These are phyloP conservation scores for Amiota minor DNA, from an alignment of 2,888 invertebrate species.

Conservation along the genomic window DNA sequence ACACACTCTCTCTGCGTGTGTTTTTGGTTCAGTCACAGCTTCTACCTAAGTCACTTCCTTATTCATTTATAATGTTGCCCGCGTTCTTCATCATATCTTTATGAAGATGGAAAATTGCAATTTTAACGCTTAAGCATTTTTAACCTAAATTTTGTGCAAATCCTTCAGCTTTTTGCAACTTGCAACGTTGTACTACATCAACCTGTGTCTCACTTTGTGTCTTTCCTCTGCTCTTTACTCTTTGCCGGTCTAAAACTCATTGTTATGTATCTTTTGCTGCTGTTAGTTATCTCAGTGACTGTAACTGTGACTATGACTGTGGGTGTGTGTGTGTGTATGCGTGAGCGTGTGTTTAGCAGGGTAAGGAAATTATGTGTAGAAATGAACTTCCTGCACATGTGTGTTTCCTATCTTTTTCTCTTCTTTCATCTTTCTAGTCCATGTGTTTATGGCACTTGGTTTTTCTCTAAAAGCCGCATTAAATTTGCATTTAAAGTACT, in stretches of 20 bases:
- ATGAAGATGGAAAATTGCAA: constrained; percentile 27
- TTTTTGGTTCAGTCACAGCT: too few relatives aligned
- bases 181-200: not conserved
- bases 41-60: too few relatives aligned
- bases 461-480: constrained; percentile 5
- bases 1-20: not conserved
- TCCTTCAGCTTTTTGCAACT: constrained; percentile 22
- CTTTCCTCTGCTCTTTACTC: too few relatives aligned
- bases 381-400: constrained; percentile 23
- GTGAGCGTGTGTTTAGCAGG: not conserved
- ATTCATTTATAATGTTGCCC: not conserved
- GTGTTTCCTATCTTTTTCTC: too few relatives aligned
- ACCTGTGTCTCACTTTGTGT: too few relatives aligned
- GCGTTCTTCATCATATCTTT: not conserved
- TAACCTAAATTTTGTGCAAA: constrained; percentile 29
- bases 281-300: too few relatives aligned
- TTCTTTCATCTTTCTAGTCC: too few relatives aligned
- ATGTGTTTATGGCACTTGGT: too few relatives aligned
- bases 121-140: constrained; percentile 31
- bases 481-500: constrained; percentile 23
- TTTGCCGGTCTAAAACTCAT: too few relatives aligned
- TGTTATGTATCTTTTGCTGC: too few relatives aligned
- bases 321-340: constrained; percentile 10
- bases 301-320: too few relatives aligned
- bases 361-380: constrained; percentile 24